These are phyloP conservation scores for Phaethon lepturus DNA, from an alignment of 2,113 vertebrate genomes.

Conservation along the genomic window DNA sequence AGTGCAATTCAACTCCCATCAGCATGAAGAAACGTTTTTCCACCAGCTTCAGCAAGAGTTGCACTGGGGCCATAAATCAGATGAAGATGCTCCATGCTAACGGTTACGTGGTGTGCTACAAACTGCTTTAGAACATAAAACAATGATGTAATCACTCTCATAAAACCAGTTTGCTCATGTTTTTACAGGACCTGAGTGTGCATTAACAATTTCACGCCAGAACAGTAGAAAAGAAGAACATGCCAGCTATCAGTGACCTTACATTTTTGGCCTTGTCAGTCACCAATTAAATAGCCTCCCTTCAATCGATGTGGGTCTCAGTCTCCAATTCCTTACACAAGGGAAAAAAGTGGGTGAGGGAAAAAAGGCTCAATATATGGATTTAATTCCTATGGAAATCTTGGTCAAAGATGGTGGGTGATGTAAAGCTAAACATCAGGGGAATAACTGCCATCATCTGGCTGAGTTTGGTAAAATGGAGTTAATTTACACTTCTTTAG, in stretches of 20 bases:
- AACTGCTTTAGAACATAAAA: not conserved
- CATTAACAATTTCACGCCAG: not conserved
- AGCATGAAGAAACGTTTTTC: not conserved
- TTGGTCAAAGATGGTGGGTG: not conserved
- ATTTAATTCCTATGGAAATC: slow-evolving; percentile 10
- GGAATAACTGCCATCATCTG: slow-evolving; percentile 51
- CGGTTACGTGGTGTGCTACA: not conserved
- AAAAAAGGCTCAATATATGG: not conserved
- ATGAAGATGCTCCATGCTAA: not conserved
- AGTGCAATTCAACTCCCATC: not conserved
- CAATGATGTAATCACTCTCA: not conserved
- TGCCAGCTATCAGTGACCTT: not conserved
- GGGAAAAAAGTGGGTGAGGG: no score
- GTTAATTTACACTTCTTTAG: slow-evolving; percentile 55
- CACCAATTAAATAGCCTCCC: not conserved
- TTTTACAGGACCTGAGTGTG: not conserved
- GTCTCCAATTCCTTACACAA: not conserved
- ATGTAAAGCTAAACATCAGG: not conserved
- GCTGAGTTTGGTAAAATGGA: slow-evolving; percentile 43
- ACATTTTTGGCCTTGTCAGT: not conserved
- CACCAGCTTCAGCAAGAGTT: not conserved
- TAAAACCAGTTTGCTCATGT: not conserved
- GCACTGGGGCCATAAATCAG: not conserved
- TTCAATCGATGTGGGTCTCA: not conserved
- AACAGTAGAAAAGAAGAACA: not conserved